Evolutionary conservation across 2,797 vertebrate genomes (phyloP).

Genomic region (Bufotes viridis): DNA sequence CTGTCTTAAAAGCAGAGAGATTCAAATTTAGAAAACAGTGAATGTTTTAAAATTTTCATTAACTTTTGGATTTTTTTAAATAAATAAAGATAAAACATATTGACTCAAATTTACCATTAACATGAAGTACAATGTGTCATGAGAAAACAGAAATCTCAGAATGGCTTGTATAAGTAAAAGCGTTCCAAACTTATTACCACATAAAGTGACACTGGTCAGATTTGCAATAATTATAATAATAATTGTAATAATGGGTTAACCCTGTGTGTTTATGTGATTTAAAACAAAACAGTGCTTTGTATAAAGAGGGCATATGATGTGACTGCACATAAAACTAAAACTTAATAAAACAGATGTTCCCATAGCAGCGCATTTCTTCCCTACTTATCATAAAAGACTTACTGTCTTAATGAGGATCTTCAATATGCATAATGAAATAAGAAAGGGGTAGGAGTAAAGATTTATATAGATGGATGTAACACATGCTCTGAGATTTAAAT

Average conservation of each 20-base stretch:
- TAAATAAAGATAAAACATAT: too few relatives aligned
- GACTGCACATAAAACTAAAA: neutral
- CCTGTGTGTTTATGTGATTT: neutral
- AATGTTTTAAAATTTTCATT: too few relatives aligned
- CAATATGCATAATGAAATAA: neutral
- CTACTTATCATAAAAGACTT: neutral
- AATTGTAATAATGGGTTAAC: slow-evolving; percentile 11
- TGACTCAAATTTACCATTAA: too few relatives aligned
- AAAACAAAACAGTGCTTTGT: neutral
- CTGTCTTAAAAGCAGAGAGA: too few relatives aligned
- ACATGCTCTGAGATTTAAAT: neutral
- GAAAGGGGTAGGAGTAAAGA: neutral
- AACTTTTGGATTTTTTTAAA: too few relatives aligned
- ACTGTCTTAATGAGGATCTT: neutral
- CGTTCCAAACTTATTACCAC: too few relatives aligned
- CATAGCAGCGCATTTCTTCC: neutral
- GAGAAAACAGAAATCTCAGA: too few relatives aligned
- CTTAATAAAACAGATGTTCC: neutral
- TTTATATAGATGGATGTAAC: neutral
- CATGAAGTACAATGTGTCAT: too few relatives aligned
- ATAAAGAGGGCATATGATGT: neutral
- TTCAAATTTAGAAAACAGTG: too few relatives aligned
- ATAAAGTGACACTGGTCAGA: too few relatives aligned
- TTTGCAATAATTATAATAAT: too few relatives aligned
- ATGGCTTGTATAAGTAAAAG: too few relatives aligned